Evolutionary conservation across 2,113 vertebrate species (phyloP), one percentile per base, ranked within the genome.

Genomic region (Campylorhamphus procurvoides): DNA sequence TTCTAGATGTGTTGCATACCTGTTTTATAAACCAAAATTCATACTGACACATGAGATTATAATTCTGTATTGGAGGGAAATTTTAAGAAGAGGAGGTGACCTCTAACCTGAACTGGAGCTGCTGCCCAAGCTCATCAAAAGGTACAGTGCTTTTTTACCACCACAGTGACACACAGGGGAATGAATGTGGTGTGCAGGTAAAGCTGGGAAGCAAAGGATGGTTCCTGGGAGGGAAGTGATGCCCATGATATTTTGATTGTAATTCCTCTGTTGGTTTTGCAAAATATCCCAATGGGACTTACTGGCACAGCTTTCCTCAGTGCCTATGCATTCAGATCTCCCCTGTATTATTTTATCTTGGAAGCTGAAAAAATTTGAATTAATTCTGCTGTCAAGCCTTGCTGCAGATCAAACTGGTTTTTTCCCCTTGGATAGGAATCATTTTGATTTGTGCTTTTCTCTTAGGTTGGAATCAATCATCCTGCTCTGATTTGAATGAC

Each of bases 1-100:
- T 97, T 98, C 94, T 94, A 85, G 97, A 92, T 96, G 96, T 97
- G 96, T 97, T 98, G 88, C 96, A 97, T 96, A 95, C 97, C 93
- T 97, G 95, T 97, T 98, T 98, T 98, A 97, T 97, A 97, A 98
- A 97, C 89, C 93, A 95, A 95, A 97, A 97, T 97, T 94, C 91
- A 86, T 94, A 80, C 66, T 96, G 97, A 94, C 96, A 96, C 67
- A 35, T 75, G 84, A 97, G 97, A 97, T 97, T 96, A 96, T 81
- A 92, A 92, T 91, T 96, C 91, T 90, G 79, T 90, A 86, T 93
- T 37, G 83, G 93, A 83, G 94, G 85, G 84, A 97, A 81, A 80
- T 81, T 59, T 93, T 80, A 53, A 74, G 84, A 91, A 64, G 74
- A 18, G 33, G 53, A 90, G 56, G 31, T 74, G 66, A 78, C 66